Evolutionary conservation across 2,797 vertebrate genomes (phyloP).

Genomic region (Chrysocyon brachyurus): DNA sequence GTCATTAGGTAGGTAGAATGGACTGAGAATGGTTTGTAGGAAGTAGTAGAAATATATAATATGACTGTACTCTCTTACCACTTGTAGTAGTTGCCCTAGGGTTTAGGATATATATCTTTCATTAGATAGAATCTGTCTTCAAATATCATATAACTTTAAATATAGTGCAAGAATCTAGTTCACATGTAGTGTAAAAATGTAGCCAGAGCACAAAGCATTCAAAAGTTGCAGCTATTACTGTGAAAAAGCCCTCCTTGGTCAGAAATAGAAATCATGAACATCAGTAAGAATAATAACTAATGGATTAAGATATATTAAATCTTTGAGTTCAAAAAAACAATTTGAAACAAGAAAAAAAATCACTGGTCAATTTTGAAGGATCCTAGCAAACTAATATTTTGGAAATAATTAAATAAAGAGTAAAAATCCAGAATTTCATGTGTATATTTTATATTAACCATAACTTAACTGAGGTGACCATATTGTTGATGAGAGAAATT

Average conservation of each 20-base stretch:
- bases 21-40: not conserved
- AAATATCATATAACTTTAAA: not conserved
- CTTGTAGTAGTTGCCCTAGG: not conserved
- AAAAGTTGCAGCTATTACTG: not conserved
- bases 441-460: not conserved
- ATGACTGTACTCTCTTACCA: not conserved
- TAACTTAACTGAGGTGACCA: not conserved
- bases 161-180: not conserved
- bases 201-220: not conserved
- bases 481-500: not conserved
- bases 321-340: not conserved
- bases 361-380: not conserved
- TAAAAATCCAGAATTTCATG: not conserved
- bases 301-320: not conserved
- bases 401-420: constrained; percentile 5
- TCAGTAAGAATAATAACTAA: not conserved
- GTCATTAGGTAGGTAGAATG: not conserved
- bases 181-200: not conserved
- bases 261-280: not conserved
- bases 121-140: not conserved
- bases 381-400: not conserved
- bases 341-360: not conserved
- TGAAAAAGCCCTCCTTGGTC: not conserved
- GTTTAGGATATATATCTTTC: not conserved
- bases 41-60: not conserved